These are phyloP conservation scores for Choloepus hoffmanni DNA, from an alignment of 2,113 vertebrate species.

Conservation along the genomic window DNA sequence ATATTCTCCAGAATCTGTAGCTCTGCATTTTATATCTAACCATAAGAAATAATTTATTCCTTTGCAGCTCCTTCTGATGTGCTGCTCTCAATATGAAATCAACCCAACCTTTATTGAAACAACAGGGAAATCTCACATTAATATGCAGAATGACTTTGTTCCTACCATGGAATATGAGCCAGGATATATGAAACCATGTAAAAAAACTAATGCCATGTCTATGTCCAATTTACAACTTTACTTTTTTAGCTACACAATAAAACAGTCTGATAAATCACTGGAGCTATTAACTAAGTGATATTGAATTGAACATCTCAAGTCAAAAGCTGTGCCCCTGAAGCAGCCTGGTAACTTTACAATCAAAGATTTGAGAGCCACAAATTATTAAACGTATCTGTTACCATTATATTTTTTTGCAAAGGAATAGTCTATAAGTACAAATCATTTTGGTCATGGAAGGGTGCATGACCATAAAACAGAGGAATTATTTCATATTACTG, in stretches of 20 bases:
- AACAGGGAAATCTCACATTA: conserved; percentile 41
- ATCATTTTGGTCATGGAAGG: conserved; percentile 36
- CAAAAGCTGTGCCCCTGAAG: neutral
- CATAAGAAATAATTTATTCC: conserved; percentile 56
- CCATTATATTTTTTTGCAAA: neutral
- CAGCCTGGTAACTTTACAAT: conserved; percentile 58
- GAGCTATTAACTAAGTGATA: conserved; percentile 58
- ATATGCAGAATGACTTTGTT: neutral
- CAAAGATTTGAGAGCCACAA: conserved; percentile 55
- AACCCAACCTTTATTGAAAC: neutral
- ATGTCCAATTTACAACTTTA: conserved; percentile 40
- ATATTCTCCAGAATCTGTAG: conserved; percentile 61
- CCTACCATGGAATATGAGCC: neutral
- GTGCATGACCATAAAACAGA: neutral
- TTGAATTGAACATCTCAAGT: conserved; percentile 41
- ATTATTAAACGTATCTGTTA: conserved; percentile 35
- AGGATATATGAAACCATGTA: neutral
- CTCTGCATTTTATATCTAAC: conserved; percentile 53
- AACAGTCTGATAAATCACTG: conserved; percentile 53
- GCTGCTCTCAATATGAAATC: conserved; percentile 66
- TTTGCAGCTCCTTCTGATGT: conserved; percentile 34
- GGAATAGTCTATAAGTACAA: conserved; percentile 2
- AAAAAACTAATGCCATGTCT: conserved; percentile 37
- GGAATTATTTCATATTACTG: conserved; percentile 42
- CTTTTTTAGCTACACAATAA: neutral